Evolutionary conservation across 1,140 invertebrate genomes (phyloP).

Genomic region (Eciton burchellii): DNA sequence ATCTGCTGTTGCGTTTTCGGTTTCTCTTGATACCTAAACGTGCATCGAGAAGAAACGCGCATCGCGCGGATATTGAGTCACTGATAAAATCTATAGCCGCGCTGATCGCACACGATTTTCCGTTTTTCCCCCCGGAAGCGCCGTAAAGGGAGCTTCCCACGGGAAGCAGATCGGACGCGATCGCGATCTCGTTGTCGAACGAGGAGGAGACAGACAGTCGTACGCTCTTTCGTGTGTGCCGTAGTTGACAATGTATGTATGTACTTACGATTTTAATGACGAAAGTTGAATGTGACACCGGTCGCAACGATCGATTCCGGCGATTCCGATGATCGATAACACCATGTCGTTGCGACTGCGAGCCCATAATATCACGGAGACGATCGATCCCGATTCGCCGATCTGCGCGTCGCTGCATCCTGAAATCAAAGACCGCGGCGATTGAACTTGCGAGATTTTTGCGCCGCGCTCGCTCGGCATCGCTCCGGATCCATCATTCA

Average conservation of each 20-base stretch:
- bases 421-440: conserved; percentile 32
- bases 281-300: conserved; percentile 56
- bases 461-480: too few relatives aligned
- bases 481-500: neutral
- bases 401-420: conserved; percentile 10
- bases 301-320: too few relatives aligned
- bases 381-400: conserved; percentile 42
- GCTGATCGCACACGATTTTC: conserved; percentile 27
- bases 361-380: conserved; percentile 45
- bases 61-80: neutral
- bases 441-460: neutral
- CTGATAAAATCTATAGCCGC: neutral
- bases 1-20: too few relatives aligned
- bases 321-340: conserved; percentile 56
- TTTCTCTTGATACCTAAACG: neutral
- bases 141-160: neutral
- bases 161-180: conserved; percentile 17
- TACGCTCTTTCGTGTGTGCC: conserved; percentile 56
- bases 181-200: conserved; percentile 14
- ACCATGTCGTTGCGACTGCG: conserved; percentile 46
- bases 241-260: conserved; percentile 68
- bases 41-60: neutral
- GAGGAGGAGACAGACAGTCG: conserved; percentile 27
- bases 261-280: conserved; percentile 68
- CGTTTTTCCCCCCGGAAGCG: neutral